Base-by-base conservation (phyloP, 2,113 vertebrate genomes). In the Nothocercus julius region DNA sequence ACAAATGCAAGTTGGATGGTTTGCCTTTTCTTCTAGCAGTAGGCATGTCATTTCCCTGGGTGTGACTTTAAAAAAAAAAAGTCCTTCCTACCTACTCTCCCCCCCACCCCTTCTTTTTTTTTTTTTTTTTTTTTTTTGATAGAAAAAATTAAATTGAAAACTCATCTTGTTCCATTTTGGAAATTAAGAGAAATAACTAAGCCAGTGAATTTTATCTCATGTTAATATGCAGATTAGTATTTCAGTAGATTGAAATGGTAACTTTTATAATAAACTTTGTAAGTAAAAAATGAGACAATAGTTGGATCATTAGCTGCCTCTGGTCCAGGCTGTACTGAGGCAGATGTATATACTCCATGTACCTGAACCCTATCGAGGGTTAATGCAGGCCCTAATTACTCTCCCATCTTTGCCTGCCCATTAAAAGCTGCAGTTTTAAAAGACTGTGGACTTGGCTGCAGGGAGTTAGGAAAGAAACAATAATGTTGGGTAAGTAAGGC, bases 41-140 rank as follows among this genome's bases (percentile, higher is more conserved):
- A 75, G 4, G 9, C 51, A 36, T 18, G 6, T 82, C 28, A 28
- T 74, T 88, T 70, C 9, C 13, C 3, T 45, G 45, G 20, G 4
- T 58, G 6, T 4, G 32, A 8, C 11, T 22, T 18, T n/a, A 3
- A 22, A 63, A 30, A 24, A n/a, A 42, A 20, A 34, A 49, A 36
- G 7, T 77, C 7, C 1, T 2, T 90, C 6, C 9, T 42, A 53
- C 42, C 11, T 56, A 32, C 17, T 17, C 54, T 25, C 11, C 28
- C 2, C 21, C 3, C 5, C 17, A 2, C 1, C 1, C 1, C 2
- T 0, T 4, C 11, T 20, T 13, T 42, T 42, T 42, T 42, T 42
- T 11, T 21, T 49, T 47, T 47, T 40, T 14, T 42, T 32, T 59
- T 49, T 9, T 21, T 7, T 36, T 28, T 1, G n/a, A n/a, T n/a